These are phyloP conservation scores for Suillia variegata DNA, from an alignment of 2,888 invertebrate genomes.

Conservation along the genomic window DNA sequence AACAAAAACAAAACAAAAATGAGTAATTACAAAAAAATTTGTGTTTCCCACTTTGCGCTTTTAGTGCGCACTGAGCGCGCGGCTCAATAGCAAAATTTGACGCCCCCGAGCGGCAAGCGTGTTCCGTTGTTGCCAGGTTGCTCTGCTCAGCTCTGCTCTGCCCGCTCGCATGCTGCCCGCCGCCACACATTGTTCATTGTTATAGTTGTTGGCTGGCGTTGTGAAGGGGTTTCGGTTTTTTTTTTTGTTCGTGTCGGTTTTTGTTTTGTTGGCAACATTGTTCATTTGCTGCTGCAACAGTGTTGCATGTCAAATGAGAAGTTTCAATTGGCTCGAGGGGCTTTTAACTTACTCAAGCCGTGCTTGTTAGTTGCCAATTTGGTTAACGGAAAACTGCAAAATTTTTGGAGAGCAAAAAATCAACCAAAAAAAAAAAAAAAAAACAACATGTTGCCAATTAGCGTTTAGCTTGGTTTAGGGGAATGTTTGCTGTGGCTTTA, in stretches of 20 bases:
- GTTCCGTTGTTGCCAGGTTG: too few relatives aligned
- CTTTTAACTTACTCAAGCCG: slow-evolving; percentile 12
- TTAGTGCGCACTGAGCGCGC: too few relatives aligned
- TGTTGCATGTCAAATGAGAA: slow-evolving; percentile 18
- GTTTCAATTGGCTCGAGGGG: slow-evolving; percentile 33
- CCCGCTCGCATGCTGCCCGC: too few relatives aligned
- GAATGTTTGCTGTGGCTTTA: too few relatives aligned
- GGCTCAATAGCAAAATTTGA: too few relatives aligned
- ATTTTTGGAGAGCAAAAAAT: slow-evolving; percentile 10
- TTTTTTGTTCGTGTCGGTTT: too few relatives aligned
- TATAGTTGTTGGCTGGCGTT: background rate
- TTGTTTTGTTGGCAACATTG: slow-evolving; percentile 20
- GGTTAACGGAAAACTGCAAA: slow-evolving; percentile 25
- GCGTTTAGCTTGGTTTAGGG: slow-evolving; percentile 1
- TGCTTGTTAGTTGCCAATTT: slow-evolving; percentile 30
- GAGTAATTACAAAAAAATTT: too few relatives aligned
- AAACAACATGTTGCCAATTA: slow-evolving; percentile 26
- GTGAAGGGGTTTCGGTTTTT: too few relatives aligned
- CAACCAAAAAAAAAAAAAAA: slow-evolving; percentile 12
- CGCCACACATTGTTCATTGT: background rate
- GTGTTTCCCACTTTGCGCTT: too few relatives aligned
- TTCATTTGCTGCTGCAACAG: slow-evolving; percentile 22
- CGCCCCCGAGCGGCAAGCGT: too few relatives aligned
- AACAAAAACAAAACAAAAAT: too few relatives aligned
- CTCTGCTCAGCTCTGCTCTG: too few relatives aligned